phyloP scores from a whole-genome alignment of 2,797 vertebrate species.

The Enteromius viviparus region DNA sequence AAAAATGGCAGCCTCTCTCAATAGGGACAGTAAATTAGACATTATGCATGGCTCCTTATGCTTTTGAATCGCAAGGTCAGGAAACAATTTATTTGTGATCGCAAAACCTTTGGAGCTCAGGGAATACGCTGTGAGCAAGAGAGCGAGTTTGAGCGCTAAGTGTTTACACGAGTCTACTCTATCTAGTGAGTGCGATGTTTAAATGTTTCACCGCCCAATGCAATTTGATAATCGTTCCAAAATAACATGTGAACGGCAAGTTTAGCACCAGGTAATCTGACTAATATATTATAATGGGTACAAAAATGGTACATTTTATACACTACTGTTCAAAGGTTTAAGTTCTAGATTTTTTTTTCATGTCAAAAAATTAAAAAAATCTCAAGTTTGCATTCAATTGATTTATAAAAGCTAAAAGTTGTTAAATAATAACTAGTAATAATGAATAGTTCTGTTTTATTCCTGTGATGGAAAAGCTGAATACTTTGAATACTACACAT shows the following conservation, averaged over 20 bases:
- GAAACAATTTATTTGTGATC: constrained; percentile 82
- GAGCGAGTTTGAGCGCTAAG: constrained; percentile 39
- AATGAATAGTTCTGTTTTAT: background rate
- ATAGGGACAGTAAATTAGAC: constrained; percentile 96
- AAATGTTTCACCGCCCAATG: constrained; percentile 31
- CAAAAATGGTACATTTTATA: background rate
- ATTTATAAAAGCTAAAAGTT: background rate
- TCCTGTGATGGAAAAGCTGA: background rate
- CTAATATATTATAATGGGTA: background rate
- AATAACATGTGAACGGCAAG: background rate
- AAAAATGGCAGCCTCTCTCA: constrained; percentile 89
- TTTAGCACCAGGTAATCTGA: background rate
- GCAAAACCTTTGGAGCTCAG: constrained; percentile 60
- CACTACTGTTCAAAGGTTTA: background rate
- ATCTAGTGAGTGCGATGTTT: constrained; percentile 41
- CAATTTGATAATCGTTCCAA: background rate
- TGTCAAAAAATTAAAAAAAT: too few species aligned
- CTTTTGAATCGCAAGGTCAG: constrained; percentile 77
- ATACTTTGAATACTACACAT: background rate
- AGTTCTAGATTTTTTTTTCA: too few species aligned
- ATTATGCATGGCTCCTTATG: constrained; percentile 91
- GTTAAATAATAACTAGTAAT: background rate
- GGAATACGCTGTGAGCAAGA: constrained; percentile 52
- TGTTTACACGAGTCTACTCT: constrained; percentile 34
- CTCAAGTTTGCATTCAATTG: background rate